Conservation (phyloP, 1,140 invertebrate species). For the Penaeus japonicus region DNA sequence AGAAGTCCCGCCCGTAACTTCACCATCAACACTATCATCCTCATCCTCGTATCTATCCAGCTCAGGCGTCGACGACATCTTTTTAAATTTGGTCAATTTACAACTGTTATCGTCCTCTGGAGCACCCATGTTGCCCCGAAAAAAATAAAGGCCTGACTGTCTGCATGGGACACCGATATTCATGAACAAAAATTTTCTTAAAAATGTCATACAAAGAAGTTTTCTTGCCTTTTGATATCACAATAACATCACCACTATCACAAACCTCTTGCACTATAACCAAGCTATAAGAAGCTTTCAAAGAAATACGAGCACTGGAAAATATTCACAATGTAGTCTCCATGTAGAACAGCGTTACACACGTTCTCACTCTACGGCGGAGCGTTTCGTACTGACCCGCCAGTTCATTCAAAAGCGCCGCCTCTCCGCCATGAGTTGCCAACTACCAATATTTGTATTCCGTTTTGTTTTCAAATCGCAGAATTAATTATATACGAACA, state of each 20-base stretch:
- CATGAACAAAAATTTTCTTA: slow-evolving; percentile 46
- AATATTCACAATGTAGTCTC: background rate
- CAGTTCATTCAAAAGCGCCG: slow-evolving; percentile 16
- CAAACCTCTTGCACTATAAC: background rate
- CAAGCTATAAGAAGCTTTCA: no score
- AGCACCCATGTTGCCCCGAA: slow-evolving; percentile 35
- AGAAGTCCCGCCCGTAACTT: background rate
- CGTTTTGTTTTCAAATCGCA: background rate
- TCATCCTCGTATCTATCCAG: slow-evolving; percentile 39
- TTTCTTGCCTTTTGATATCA: no score
- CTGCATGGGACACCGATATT: slow-evolving; percentile 52
- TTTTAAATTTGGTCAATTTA: slow-evolving; percentile 44
- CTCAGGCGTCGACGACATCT: slow-evolving; percentile 47
- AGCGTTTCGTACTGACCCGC: slow-evolving; percentile 21
- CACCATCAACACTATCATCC: background rate
- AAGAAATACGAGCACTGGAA: no score
- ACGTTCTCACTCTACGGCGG: background rate
- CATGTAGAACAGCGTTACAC: background rate
- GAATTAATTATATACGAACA: background rate
- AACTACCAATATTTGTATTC: background rate
- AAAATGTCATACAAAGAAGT: slow-evolving; percentile 28
- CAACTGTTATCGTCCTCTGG: slow-evolving; percentile 35
- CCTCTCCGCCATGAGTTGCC: background rate
- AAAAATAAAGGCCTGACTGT: slow-evolving; percentile 44
- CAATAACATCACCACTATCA: background rate